Evolutionary conservation across 2,888 invertebrate genomes (phyloP), one percentile per base, ranked within the genome.

Genomic region (Sericinus montela): DNA sequence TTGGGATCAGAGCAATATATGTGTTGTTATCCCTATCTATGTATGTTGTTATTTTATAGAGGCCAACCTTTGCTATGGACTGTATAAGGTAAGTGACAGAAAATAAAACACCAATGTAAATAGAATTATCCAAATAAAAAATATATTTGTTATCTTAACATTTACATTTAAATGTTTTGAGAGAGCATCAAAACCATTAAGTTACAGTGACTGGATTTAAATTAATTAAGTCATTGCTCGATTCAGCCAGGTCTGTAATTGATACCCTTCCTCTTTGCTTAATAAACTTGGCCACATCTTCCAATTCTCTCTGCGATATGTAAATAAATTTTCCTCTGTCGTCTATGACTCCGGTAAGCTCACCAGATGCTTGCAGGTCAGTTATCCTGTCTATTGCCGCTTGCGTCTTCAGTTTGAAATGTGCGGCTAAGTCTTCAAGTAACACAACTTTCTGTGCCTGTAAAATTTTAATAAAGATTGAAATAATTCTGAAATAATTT

Each of bases 281-380:
- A 13, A 99, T 97, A 75, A 98, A 99, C 73, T 97, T 98, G 0
- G 98, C 98, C 1, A 99, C 97, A 51, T 95, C 94, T 65, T 94
- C 92, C 54, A 99, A 90, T 80, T 99, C 99, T 36, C 94, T 93
- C 60, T 93, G 92, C 0, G 98, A 97, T 45, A 99, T 95, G 79
- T 97, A 99, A 70, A 99, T 99, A 75, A 99, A 99, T 84, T 99
- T 99, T 13, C 99, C 99, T 54, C 99, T 91, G 77, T 99, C 99
- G 72, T 99, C 99, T 59, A 99, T 96, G 0, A 99, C 99, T 0
- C 99, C 97, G 1, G 97, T 97, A n/a, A 99, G 87, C 46, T 91
- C 91, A 9, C 95, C 97, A 53, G 94, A 93, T 0, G 92, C 90
- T 65, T 97, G 95, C 39, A 99, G 86, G 39, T 95, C 94, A 56